phyloP scores from a whole-genome alignment of 2,797 vertebrate species.

The Siniperca scherzeri region DNA sequence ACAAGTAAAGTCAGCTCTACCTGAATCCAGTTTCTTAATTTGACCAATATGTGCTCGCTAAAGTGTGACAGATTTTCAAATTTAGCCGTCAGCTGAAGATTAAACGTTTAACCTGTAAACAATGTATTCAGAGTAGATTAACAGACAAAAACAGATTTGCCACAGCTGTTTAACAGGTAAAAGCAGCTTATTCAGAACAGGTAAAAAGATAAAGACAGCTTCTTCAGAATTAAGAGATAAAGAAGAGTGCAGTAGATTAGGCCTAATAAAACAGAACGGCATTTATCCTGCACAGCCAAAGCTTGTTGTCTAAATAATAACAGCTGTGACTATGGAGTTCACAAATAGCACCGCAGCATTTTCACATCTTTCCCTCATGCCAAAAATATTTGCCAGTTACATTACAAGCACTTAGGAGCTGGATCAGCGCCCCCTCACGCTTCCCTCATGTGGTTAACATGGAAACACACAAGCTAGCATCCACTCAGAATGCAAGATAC shows the following conservation, averaged over 20 bases:
- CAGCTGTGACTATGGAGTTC: constrained; percentile 60
- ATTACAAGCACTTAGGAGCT: constrained; percentile 64
- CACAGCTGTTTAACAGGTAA: constrained; percentile 45
- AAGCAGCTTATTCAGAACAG: constrained; percentile 67
- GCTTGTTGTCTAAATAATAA: constrained; percentile 64
- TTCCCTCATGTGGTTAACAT: constrained; percentile 51
- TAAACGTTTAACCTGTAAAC: constrained; percentile 43
- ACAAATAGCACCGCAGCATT: constrained; percentile 51
- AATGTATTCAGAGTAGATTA: constrained; percentile 53
- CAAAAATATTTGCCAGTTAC: constrained; percentile 65
- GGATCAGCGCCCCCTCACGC: constrained; percentile 36
- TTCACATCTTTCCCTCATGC: constrained; percentile 42
- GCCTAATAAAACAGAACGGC: constrained; percentile 50
- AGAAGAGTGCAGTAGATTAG: constrained; percentile 60
- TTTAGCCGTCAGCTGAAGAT: constrained; percentile 14
- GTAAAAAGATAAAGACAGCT: constrained; percentile 55
- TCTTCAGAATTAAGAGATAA: constrained; percentile 62
- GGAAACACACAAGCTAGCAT: constrained; percentile 29
- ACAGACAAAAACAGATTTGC: constrained; percentile 36
- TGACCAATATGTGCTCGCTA: background rate
- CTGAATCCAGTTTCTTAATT: background rate
- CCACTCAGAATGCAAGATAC: constrained; percentile 17
- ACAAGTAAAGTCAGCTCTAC: background rate
- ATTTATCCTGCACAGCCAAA: constrained; percentile 40
- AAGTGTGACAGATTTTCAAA: background rate